Conservation (phyloP, 2,888 invertebrate species). For the Dromius quadrimaculatus region DNA sequence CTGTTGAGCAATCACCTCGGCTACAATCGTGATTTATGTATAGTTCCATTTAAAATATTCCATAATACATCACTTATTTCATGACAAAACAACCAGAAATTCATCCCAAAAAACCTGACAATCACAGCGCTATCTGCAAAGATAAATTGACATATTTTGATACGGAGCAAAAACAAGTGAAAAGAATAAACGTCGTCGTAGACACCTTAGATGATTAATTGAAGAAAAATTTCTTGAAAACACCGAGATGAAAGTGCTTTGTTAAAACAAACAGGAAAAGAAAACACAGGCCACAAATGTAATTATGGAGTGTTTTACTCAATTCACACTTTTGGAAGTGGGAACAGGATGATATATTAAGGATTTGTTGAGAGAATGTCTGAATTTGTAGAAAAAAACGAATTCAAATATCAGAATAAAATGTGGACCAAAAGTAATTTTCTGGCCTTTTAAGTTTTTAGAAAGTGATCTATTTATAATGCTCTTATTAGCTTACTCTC, state of each 20-base stretch:
- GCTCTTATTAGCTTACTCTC: no score
- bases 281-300: constrained; percentile 3
- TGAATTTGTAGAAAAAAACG: no score
- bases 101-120: no score
- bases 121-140: not conserved
- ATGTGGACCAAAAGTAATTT: no score
- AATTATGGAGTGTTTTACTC: not conserved
- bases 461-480: no score
- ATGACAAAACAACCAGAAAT: not conserved
- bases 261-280: not conserved
- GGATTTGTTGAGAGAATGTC: no score
- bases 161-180: not conserved
- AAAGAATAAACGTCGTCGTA: not conserved
- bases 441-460: no score
- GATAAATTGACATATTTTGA: constrained; percentile 10
- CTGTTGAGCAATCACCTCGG: constrained; percentile 17
- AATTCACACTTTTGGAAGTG: no score
- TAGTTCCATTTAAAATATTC: constrained; percentile 14
- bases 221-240: not conserved
- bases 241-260: not conserved
- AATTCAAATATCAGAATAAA: no score
- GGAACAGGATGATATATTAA: no score
- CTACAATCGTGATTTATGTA: constrained; percentile 8
- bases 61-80: constrained; percentile 5
- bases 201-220: not conserved